Conservation (phyloP, 2,113 vertebrate genomes). For the Syrrhaptes paradoxus region DNA sequence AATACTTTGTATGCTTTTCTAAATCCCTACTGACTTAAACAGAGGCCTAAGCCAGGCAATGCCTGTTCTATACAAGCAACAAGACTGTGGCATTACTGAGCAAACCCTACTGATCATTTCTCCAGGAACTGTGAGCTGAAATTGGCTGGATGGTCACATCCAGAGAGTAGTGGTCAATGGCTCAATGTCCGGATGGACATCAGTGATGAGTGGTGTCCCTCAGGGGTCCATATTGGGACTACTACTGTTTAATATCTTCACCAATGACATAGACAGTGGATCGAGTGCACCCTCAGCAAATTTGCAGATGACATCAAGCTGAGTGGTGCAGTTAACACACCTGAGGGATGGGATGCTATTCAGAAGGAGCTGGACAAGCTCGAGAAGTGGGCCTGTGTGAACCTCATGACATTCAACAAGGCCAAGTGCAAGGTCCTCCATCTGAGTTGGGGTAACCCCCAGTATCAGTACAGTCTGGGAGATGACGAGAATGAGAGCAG, state of each 20-base stretch:
- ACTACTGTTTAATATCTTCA: not conserved
- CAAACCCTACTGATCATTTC: not conserved
- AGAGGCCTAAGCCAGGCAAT: not conserved
- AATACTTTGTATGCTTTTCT: not conserved
- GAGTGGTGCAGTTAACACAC: accelerated
- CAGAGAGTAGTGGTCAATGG: not conserved
- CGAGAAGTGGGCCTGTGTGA: not conserved
- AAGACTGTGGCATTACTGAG: not conserved
- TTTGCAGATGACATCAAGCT: not conserved
- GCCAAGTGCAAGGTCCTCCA: not conserved
- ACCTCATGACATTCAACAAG: not conserved
- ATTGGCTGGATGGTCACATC: not conserved
- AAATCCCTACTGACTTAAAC: not conserved
- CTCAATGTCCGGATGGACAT: not conserved
- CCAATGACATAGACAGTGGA: not conserved
- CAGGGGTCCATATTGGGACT: not conserved
- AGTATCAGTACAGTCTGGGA: not conserved
- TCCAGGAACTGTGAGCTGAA: not conserved
- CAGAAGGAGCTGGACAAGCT: not conserved
- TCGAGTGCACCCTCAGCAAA: not conserved
- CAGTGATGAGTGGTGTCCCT: accelerated
- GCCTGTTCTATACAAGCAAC: not conserved
- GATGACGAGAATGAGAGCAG: not conserved
- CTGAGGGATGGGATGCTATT: not conserved
- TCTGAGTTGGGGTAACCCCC: not conserved